Evolutionary conservation across 2,113 vertebrate genomes (phyloP).

Genomic region (Piaya cayana): DNA sequence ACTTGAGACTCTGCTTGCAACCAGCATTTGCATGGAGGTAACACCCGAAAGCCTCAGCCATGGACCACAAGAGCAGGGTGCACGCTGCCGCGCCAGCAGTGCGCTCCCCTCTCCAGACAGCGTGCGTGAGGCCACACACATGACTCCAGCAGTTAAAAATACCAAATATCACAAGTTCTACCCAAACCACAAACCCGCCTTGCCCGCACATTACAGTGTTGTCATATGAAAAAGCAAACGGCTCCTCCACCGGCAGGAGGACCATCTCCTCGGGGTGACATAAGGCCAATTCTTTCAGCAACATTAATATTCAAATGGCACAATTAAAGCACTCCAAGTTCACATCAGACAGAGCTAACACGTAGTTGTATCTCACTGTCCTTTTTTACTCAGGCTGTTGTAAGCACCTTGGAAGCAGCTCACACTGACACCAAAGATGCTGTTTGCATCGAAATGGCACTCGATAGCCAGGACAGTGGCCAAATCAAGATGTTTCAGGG

Average conservation of each 20-base stretch:
- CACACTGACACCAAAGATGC: background rate
- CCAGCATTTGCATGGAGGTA: background rate
- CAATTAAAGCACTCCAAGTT: background rate
- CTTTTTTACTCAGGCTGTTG: rapidly evolving
- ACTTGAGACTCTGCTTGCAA: background rate
- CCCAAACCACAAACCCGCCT: background rate
- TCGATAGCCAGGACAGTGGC: background rate
- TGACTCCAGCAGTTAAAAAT: background rate
- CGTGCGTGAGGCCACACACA: rapidly evolving
- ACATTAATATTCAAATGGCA: rapidly evolving
- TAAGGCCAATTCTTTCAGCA: background rate
- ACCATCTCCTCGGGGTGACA: background rate
- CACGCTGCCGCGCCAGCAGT: rapidly evolving
- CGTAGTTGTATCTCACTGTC: rapidly evolving
- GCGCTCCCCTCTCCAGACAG: background rate
- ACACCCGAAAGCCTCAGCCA: background rate
- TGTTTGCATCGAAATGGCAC: background rate
- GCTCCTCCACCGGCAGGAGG: rapidly evolving
- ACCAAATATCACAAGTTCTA: constrained; percentile 7
- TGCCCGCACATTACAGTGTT: rapidly evolving
- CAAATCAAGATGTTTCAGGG: background rate
- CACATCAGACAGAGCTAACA: background rate
- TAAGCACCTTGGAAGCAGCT: rapidly evolving
- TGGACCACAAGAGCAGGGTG: rapidly evolving
- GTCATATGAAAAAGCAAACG: background rate